A percentile compares a stretch with the other conserved stretches of the same genome.
Conservation (phyloP, 2,797 vertebrate species). For the Liasis olivaceus region DNA sequence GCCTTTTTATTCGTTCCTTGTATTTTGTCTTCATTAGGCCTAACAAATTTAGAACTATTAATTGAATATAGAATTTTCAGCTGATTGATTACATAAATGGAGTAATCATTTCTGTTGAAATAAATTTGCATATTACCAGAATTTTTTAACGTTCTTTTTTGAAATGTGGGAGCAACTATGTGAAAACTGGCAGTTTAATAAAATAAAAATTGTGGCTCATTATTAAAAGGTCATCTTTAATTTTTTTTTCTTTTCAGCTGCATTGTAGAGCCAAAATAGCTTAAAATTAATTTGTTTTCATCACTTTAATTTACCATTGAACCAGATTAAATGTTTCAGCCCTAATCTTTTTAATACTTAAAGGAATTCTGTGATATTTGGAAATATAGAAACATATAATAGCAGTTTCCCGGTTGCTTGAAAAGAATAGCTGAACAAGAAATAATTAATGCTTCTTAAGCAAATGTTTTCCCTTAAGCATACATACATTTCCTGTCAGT, state of each 20-base stretch:
- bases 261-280: background rate
- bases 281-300: background rate
- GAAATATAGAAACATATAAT: background rate
- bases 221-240: slow-evolving; percentile 6
- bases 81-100: background rate
- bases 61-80: background rate
- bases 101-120: background rate
- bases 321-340: background rate
- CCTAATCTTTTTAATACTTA: background rate
- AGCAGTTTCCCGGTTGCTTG: background rate
- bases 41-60: background rate
- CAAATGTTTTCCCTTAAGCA: background rate
- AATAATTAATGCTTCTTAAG: background rate
- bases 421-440: background rate
- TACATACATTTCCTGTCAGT: background rate
- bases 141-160: background rate
- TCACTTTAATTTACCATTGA: background rate
- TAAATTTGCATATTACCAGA: background rate
- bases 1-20: background rate
- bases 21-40: background rate
- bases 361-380: background rate
- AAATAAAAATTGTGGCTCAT: background rate
- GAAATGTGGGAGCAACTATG: background rate
- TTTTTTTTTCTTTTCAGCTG: background rate
- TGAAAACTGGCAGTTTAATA: background rate